Conservation (phyloP, 2,888 invertebrate genomes). For the Gnatocerus cornutus region DNA sequence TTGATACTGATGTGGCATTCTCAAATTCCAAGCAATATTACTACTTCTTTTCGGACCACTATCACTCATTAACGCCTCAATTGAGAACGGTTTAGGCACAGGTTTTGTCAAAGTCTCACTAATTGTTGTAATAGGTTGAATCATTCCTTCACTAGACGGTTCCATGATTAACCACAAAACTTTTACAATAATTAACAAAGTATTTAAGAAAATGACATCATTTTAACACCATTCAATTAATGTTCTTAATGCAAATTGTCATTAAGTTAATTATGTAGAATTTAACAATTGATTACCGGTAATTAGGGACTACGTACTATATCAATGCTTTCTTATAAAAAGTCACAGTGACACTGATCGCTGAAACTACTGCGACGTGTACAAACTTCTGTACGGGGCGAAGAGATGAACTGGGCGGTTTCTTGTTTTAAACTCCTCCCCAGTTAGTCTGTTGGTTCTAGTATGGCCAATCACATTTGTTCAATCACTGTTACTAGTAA, state of each 20-base stretch:
- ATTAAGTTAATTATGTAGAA: background rate
- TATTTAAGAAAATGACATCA: background rate
- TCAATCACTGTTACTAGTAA: conserved; percentile 56
- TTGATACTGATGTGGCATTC: conserved; percentile 55
- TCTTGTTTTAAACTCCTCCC: conserved; percentile 55
- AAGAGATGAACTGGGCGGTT: conserved; percentile 55
- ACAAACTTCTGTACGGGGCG: conserved; percentile 44
- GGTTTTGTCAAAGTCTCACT: conserved; percentile 65
- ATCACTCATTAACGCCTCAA: conserved; percentile 76
- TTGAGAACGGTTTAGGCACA: conserved; percentile 77
- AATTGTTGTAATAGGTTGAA: conserved; percentile 53
- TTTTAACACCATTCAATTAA: conserved; percentile 4
- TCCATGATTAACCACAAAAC: conserved; percentile 54
- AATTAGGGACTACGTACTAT: background rate
- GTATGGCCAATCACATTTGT: conserved; percentile 53
- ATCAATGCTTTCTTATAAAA: conserved; percentile 50
- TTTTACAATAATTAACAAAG: too few species aligned
- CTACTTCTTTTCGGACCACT: conserved; percentile 62
- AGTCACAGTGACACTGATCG: conserved; percentile 56
- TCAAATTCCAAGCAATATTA: conserved; percentile 58
- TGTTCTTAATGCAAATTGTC: background rate
- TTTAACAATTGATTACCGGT: background rate
- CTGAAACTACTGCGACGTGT: conserved; percentile 28
- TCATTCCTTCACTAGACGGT: conserved; percentile 57
- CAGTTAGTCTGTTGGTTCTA: conserved; percentile 56